These are phyloP conservation scores for Leptosomus discolor DNA, from an alignment of 2,113 vertebrate genomes.

Conservation along the genomic window DNA sequence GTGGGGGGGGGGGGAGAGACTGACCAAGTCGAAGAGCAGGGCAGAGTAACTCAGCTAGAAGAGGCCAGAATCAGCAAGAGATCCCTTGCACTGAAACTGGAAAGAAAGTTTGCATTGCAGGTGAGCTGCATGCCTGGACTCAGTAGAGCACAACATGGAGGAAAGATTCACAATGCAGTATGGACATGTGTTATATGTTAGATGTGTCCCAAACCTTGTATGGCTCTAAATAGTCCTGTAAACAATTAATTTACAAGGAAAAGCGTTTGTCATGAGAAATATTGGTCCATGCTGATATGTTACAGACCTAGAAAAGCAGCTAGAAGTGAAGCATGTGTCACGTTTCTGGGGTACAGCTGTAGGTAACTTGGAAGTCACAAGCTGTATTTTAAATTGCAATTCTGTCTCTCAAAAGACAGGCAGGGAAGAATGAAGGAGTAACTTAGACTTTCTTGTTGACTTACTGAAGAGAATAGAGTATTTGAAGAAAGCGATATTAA, in stretches of 20 bases:
- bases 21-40: background rate
- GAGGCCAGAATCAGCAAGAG: background rate
- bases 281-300: background rate
- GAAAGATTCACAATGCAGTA: background rate
- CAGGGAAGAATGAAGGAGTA: background rate
- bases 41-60: background rate
- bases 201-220: background rate
- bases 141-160: background rate
- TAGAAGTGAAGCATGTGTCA: background rate
- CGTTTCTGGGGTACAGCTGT: background rate
- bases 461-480: background rate
- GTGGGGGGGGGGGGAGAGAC: background rate
- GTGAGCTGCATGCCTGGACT: background rate
- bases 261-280: background rate
- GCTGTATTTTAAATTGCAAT: background rate
- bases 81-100: background rate
- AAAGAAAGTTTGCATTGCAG: background rate
- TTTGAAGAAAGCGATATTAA: background rate
- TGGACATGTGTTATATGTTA: background rate
- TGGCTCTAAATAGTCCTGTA: background rate
- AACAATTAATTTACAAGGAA: background rate
- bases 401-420: background rate
- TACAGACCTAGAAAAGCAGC: background rate
- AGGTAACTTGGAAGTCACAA: background rate
- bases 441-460: background rate